Evolutionary conservation across 2,888 invertebrate species (phyloP).

Genomic region (Ennomos erosarius): DNA sequence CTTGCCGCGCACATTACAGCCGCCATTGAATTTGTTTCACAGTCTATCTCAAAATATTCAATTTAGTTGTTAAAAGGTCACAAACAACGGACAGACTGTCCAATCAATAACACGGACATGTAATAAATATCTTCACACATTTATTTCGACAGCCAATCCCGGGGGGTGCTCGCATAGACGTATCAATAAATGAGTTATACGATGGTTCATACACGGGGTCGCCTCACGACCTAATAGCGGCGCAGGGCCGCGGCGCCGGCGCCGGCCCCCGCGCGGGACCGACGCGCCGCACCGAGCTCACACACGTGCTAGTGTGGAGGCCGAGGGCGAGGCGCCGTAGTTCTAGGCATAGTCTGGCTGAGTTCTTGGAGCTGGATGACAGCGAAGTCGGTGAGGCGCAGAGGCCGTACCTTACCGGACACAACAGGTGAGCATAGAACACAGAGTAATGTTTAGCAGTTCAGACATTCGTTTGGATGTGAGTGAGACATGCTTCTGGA

Average conservation of each 20-base stretch:
- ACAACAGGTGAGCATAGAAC: constrained; percentile 87
- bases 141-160: constrained; percentile 85
- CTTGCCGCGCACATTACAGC: too few species aligned
- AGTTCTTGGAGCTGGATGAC: constrained; percentile 95
- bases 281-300: constrained; percentile 90
- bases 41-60: too few species aligned
- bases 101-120: too few species aligned
- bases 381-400: constrained; percentile 91
- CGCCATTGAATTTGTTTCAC: too few species aligned
- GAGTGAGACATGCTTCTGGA: too few species aligned
- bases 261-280: constrained; percentile 90
- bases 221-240: constrained; percentile 94
- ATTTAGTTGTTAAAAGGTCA: too few species aligned
- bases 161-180: constrained; percentile 95
- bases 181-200: constrained; percentile 97
- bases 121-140: too few species aligned
- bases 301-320: constrained; percentile 91
- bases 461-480: too few species aligned
- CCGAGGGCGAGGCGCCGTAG: constrained; percentile 85
- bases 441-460: too few species aligned
- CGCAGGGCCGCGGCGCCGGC: constrained; percentile 90
- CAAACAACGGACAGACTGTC: too few species aligned
- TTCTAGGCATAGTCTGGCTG: constrained; percentile 90
- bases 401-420: constrained; percentile 95
- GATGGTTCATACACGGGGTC: constrained; percentile 98